These are phyloP conservation scores for Xiphophorus maculatus DNA, from an alignment of 2,113 vertebrate species.

Conservation along the genomic window DNA sequence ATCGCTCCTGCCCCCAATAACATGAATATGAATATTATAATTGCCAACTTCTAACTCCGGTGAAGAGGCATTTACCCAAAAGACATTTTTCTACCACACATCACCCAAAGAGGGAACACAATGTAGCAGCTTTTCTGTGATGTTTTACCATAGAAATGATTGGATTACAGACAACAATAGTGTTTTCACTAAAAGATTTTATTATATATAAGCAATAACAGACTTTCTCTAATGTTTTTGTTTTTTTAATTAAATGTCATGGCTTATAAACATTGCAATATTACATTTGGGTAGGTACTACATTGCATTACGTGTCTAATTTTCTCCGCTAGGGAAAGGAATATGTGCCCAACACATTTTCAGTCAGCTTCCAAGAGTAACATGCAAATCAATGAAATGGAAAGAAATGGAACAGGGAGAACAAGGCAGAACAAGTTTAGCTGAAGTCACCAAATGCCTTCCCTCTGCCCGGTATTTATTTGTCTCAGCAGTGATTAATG, in stretches of 20 bases:
- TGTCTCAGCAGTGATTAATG: constrained; percentile 60
- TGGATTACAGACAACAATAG: neutral
- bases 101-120: neutral
- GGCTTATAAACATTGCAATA: too few species aligned
- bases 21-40: too few species aligned
- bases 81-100: too few species aligned
- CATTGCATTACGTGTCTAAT: neutral
- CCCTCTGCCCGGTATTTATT: constrained; percentile 57
- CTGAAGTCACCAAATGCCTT: constrained; percentile 29
- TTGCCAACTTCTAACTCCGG: too few species aligned
- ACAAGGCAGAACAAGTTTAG: constrained; percentile 39
- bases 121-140: neutral
- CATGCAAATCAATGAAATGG: constrained; percentile 23
- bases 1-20: too few species aligned
- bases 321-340: too few species aligned
- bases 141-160: neutral
- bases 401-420: constrained; percentile 33
- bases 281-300: neutral
- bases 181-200: neutral
- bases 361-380: neutral
- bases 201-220: too few species aligned
- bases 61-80: too few species aligned
- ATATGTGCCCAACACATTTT: too few species aligned
- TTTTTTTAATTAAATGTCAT: too few species aligned
- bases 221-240: too few species aligned